Evolutionary conservation across 1,140 invertebrate species (phyloP).

Genomic region (Nasonia longicornis): DNA sequence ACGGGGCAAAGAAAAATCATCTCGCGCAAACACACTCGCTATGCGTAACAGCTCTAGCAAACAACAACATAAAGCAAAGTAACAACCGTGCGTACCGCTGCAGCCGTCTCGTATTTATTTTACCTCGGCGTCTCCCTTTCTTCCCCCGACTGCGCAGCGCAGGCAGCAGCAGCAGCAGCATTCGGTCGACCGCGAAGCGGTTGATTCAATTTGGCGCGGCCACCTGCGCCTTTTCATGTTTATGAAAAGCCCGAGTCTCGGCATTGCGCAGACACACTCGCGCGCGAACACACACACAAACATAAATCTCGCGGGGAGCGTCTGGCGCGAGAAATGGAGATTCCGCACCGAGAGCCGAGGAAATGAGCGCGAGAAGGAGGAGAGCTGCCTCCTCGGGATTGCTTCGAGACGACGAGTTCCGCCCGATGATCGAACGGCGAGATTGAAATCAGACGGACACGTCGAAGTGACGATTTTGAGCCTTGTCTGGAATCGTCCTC

Average conservation of each 20-base stretch:
- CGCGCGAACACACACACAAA: not conserved
- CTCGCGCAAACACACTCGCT: not conserved
- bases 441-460: not conserved
- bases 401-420: not conserved
- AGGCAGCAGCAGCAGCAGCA: not conserved
- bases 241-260: conserved; percentile 1
- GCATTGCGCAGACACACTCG: not conserved
- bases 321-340: conserved; percentile 13
- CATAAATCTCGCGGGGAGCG: conserved; percentile 10
- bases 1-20: not conserved
- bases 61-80: not conserved
- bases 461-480: not conserved
- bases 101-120: conserved; percentile 4
- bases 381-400: not conserved
- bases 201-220: conserved; percentile 24
- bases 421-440: not conserved
- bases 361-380: not conserved
- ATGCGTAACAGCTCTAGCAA: not conserved
- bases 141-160: not conserved
- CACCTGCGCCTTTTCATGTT: conserved; percentile 19
- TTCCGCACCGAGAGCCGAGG: not conserved
- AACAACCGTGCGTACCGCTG: not conserved
- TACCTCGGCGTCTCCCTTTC: conserved; percentile 4
- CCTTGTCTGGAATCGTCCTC: not conserved
- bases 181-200: not conserved